Evolutionary conservation across 2,113 vertebrate species (phyloP).

Genomic region (Euleptes europaea): DNA sequence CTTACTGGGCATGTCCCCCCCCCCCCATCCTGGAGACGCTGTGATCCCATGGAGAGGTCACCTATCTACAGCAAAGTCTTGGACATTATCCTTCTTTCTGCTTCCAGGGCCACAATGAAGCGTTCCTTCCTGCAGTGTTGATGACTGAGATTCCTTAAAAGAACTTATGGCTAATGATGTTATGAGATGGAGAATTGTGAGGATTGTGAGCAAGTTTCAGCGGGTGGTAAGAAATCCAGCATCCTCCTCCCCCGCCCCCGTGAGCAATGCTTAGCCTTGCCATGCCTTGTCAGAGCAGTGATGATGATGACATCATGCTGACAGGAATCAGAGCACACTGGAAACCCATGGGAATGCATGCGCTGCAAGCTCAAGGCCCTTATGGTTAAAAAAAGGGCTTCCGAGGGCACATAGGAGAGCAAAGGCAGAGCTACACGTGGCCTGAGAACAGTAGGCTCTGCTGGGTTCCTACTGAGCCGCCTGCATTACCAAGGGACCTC

Average conservation of each 20-base stretch:
- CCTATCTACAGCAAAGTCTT: background rate
- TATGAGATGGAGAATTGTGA: background rate
- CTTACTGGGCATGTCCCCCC: background rate
- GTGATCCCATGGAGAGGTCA: background rate
- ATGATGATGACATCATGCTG: background rate
- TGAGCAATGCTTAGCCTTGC: background rate
- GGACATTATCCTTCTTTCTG: background rate
- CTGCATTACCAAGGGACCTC: conserved; percentile 52
- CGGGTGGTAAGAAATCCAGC: background rate
- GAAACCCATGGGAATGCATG: background rate
- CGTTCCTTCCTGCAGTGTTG: background rate
- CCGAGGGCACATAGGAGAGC: conserved; percentile 33
- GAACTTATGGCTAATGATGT: background rate
- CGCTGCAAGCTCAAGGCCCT: no score
- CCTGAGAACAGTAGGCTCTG: conserved; percentile 13
- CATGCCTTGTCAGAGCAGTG: background rate
- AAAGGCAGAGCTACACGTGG: conserved; percentile 31
- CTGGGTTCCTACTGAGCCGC: background rate
- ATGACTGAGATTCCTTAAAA: background rate
- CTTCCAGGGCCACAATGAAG: background rate
- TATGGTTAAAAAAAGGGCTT: conserved; percentile 1
- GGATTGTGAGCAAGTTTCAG: background rate
- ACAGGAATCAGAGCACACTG: background rate
- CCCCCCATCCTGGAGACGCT: background rate
- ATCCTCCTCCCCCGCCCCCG: no score